Evolutionary conservation across 2,797 vertebrate genomes (phyloP), one percentile per base, ranked within the genome.

Genomic region (Oreonectes daqikongensis): DNA sequence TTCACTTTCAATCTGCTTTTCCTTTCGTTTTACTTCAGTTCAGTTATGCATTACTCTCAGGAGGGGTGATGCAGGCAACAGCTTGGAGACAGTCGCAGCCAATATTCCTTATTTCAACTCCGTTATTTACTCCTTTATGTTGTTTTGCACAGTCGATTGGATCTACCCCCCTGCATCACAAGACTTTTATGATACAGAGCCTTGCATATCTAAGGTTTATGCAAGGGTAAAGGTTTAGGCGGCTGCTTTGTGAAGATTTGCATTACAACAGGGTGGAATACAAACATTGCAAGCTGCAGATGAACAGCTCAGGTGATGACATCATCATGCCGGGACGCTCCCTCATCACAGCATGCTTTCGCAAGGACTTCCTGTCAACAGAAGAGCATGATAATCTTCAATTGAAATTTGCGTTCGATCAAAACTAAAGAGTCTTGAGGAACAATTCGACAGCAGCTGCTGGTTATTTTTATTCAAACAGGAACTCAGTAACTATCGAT

Each of bases 311-410:
- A 14, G 55, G 6, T 5, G 64, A 65, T 81, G 79, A 79, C 77
- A 64, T 82, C 80, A 84, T 77, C 82, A 72, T 64, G 26, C 9
- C 32, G 70, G 17, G 74, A 75, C 60, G 12, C 40, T n/a, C 28
- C 18, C 57, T 65, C 24, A 63, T 14, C 63, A 28, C 26, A n/a
- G 40, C 69, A 69, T 11, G 24, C 26, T 65, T 48, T 24, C 76
- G 50, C 57, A 40, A 63, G 30, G n/a, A 57, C 69, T 73, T 77
- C 55, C 70, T 79, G 42, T 53, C 72, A 57, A 52, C 60, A 57
- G 70, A 66, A 57, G 46, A 59, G 42, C n/a, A 40, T 44, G 57
- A 65, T 40, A 5, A 61, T 32, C 20, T 4, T 5, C 8, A 35
- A 35, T 12, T 35, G 8, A 9, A 35, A 1, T 35, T 35, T 9